Conservation (phyloP, 2,888 invertebrate species). For the Ectobius pallidus region DNA sequence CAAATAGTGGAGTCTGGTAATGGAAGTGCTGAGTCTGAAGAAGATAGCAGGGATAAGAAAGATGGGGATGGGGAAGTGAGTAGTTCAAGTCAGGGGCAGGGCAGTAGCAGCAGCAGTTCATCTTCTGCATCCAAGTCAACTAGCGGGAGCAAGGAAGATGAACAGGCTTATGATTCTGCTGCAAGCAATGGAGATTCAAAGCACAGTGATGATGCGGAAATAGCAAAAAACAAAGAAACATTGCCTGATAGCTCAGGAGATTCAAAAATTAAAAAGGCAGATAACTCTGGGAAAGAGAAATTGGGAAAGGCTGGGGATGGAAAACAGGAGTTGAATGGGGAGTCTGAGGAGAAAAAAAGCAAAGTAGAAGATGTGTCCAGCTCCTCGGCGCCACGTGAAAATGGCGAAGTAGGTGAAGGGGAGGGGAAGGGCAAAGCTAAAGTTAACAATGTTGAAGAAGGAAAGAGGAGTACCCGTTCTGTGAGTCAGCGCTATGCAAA, state of each 20-base stretch:
- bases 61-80: not conserved
- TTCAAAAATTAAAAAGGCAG: not conserved
- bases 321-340: constrained; percentile 25
- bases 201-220: not conserved
- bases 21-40: not conserved
- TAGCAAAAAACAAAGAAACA: not conserved
- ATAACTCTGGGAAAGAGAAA: not conserved
- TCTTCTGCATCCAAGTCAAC: not conserved
- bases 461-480: constrained; percentile 11
- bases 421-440: constrained; percentile 41
- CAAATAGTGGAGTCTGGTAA: not conserved
- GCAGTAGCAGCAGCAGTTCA: not conserved
- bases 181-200: constrained; percentile 32
- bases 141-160: not conserved
- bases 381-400: constrained; percentile 26
- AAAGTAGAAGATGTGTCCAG: not conserved
- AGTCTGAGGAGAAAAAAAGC: not conserved
- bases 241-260: constrained; percentile 32
- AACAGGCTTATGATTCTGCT: constrained; percentile 7
- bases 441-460: constrained; percentile 21
- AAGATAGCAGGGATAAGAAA: constrained; percentile 9
- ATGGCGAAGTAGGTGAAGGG: constrained; percentile 32
- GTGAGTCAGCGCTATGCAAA: constrained; percentile 25
- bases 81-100: not conserved
- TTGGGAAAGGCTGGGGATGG: not conserved